Conservation (phyloP, 2,113 vertebrate species). For the Puffinus mauretanicus region DNA sequence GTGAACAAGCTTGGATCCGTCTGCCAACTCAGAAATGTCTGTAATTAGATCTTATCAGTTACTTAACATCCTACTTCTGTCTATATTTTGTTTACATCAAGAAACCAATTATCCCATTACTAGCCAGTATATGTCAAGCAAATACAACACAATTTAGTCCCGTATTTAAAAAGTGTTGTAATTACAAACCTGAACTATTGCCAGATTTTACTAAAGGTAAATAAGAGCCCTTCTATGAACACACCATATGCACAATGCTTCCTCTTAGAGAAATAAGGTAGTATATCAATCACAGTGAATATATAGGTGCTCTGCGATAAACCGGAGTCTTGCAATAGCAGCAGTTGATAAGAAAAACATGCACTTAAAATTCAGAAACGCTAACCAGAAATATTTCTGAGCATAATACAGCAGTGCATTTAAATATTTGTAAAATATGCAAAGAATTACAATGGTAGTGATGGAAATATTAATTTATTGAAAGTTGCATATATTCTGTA, state of each 20-base stretch:
- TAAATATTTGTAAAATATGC: neutral
- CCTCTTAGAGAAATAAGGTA: neutral
- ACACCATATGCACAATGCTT: neutral
- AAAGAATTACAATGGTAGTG: neutral
- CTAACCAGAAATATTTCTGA: neutral
- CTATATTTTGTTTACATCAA: constrained; percentile 31
- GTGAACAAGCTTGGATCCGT: neutral
- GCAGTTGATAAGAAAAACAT: neutral
- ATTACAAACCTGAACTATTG: neutral
- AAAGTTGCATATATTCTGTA: neutral
- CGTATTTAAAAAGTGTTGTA: neutral
- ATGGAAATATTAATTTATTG: neutral
- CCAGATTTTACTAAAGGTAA: neutral
- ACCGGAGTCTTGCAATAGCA: neutral
- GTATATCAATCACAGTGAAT: neutral
- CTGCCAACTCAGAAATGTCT: neutral
- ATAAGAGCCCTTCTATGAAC: neutral
- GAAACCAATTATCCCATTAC: constrained; percentile 25
- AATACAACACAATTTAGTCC: neutral
- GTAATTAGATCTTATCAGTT: constrained; percentile 25
- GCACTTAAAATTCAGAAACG: neutral
- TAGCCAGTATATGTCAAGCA: neutral
- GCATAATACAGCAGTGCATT: neutral
- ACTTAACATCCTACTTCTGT: constrained; percentile 3
- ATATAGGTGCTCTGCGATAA: neutral